These are phyloP conservation scores for Oreochromis niloticus DNA, from an alignment of 2,113 vertebrate genomes.

Conservation along the genomic window DNA sequence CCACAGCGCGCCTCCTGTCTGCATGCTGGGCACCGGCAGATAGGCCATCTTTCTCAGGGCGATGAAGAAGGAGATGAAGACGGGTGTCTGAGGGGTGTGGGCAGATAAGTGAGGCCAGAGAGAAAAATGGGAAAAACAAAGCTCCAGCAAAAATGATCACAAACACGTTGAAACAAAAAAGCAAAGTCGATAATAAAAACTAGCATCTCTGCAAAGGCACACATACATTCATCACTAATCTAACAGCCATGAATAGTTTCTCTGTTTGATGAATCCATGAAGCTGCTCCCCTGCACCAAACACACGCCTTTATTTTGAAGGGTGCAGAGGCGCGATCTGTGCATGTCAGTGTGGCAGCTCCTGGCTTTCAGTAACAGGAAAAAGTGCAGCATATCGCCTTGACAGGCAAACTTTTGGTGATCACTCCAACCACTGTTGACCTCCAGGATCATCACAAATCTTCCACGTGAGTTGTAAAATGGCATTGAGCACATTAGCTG, in stretches of 20 bases:
- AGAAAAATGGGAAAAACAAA: background rate
- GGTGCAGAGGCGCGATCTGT: background rate
- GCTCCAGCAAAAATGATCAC: background rate
- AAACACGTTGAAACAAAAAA: background rate
- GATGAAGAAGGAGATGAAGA: conserved; percentile 92
- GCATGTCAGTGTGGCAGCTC: background rate
- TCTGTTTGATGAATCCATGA: background rate
- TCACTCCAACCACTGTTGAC: background rate
- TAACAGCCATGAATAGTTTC: background rate
- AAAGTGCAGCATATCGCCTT: background rate
- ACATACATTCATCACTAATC: background rate
- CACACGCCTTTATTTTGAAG: too few species aligned
- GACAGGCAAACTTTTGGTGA: background rate
- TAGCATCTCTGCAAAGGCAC: background rate
- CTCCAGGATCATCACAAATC: background rate
- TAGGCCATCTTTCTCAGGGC: conserved; percentile 85
- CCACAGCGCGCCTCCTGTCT: conserved; percentile 82
- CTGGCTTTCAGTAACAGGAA: background rate
- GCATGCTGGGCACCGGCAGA: conserved; percentile 84
- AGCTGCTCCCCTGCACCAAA: background rate
- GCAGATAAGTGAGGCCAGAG: background rate
- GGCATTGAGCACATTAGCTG: background rate
- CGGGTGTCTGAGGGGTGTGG: conserved; percentile 67
- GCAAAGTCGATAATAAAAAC: background rate
- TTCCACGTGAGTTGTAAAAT: background rate